phyloP scores from a whole-genome alignment of 2,797 vertebrate genomes.

The Babyrousa celebensis region DNA sequence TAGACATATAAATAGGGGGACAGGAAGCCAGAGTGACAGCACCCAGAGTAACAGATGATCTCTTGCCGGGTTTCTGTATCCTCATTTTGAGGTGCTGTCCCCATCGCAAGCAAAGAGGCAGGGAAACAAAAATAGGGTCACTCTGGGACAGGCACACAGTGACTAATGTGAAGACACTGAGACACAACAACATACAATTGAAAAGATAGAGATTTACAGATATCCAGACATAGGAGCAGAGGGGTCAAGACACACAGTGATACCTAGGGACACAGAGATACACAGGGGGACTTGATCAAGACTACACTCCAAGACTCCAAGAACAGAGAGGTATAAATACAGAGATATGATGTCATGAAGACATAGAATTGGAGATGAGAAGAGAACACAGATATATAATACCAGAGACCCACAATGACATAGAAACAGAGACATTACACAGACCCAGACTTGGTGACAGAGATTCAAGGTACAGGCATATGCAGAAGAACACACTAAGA shows the following conservation, averaged over 20 bases:
- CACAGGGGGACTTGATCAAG: neutral
- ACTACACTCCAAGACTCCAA: conserved; percentile 46
- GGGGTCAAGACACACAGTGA: neutral
- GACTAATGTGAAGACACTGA: neutral
- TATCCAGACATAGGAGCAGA: conserved; percentile 16
- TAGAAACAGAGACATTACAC: conserved; percentile 14
- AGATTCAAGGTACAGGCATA: neutral
- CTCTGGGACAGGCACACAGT: neutral
- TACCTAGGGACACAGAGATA: neutral
- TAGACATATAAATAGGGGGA: neutral
- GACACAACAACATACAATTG: conserved; percentile 11
- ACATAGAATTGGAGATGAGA: neutral
- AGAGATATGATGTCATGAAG: neutral
- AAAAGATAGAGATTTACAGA: conserved; percentile 10
- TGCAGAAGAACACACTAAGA: conserved; percentile 17
- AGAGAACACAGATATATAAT: conserved; percentile 18
- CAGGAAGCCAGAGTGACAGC: neutral
- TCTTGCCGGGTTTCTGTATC: neutral
- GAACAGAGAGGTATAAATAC: neutral
- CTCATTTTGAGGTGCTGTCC: conserved; percentile 25
- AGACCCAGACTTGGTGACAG: neutral
- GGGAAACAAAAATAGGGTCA: conserved; percentile 55
- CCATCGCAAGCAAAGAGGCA: conserved; percentile 40
- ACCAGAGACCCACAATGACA: neutral
- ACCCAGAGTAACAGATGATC: neutral